Evolutionary conservation across 2,797 vertebrate species (phyloP), one percentile per base, ranked within the genome.

Genomic region (Sebastes miniatus): DNA sequence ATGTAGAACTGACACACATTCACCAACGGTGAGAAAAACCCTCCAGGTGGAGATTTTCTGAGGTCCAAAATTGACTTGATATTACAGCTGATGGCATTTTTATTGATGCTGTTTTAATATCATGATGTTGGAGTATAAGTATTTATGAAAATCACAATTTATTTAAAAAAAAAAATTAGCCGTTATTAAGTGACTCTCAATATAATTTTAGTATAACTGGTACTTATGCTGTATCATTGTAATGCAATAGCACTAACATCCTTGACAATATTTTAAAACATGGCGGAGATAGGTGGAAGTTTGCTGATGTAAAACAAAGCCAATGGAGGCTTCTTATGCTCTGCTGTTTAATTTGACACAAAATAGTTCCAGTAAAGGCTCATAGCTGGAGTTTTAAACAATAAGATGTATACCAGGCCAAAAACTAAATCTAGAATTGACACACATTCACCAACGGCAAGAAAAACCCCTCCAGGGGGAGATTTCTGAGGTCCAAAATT

Each of bases 91-190:
- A 13, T 6, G 2, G 8, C 6, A n/a, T 36, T 66, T 83, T 36
- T 12, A 16, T 9, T 14, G 24, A 8, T 20, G 8, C 13, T 8
- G 13, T 43, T 73, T 73, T 61, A 22, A 80, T 76, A 71, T 32
- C 1, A 12, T 11, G 34, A 31, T 20, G 59, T 16, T 39, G 7
- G 16, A 39, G 43, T 56, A 11, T 18, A 24, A 24, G 6, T 43
- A 58, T 65, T 69, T 36, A 31, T 66, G 29, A 61, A 77, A 65
- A 78, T 63, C 20, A 27, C 7, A 34, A 27, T 74, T 69, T 71
- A 70, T 74, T 77, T 58, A 0, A 18, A 32, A 4, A 20, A 56
- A 18, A 18, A 43, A 61, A 25, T 24, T 1, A 67, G 16, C n/a
- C 13, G 12, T 63, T 56, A 10, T 50, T 39, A 65, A 24, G 11